Conservation (phyloP, 2,888 invertebrate genomes). For the Philhelius pedissequus region DNA sequence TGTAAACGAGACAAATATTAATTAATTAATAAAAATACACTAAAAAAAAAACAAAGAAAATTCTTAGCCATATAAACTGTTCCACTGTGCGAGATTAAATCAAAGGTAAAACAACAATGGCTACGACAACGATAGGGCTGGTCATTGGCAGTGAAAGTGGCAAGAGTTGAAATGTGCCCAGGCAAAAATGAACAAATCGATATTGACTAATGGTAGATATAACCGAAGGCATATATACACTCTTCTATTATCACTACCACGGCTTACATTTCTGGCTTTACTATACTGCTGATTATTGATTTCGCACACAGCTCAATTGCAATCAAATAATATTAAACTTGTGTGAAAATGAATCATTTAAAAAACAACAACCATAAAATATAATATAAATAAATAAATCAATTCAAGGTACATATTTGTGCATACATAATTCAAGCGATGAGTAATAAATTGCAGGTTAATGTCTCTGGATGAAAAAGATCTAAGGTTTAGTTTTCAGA, state of each 20-base stretch:
- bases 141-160: slow-evolving; percentile 30
- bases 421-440: neutral
- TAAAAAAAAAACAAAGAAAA: too few species aligned
- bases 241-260: neutral
- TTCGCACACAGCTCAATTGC: neutral
- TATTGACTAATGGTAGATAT: neutral
- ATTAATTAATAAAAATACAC: too few species aligned
- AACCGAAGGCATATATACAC: neutral
- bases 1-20: too few species aligned
- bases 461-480: neutral
- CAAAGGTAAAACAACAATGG: neutral
- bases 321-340: neutral
- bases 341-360: neutral
- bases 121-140: slow-evolving; percentile 11
- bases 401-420: neutral
- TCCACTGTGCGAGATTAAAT: neutral
- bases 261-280: too few species aligned
- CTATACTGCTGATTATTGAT: neutral
- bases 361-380: neutral
- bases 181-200: slow-evolving; percentile 37
- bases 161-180: neutral
- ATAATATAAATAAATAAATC: neutral
- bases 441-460: neutral
- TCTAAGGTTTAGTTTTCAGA: too few species aligned
- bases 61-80: neutral